phyloP scores from a whole-genome alignment of 2,113 vertebrate species.

The Zosterops japonicus region DNA sequence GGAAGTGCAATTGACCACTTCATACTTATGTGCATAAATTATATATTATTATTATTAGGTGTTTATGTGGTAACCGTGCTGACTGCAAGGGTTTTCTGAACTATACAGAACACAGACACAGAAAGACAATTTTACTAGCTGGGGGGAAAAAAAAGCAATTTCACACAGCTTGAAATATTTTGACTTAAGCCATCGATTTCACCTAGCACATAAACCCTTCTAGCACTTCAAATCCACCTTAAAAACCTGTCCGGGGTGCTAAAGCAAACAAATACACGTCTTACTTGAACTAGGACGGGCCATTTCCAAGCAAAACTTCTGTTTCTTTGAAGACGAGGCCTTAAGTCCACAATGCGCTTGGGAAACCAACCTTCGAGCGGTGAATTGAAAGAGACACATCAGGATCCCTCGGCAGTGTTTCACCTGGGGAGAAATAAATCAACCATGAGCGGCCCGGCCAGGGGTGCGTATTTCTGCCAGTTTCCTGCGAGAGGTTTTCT shows the following conservation, averaged over 20 bases:
- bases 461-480: not conserved
- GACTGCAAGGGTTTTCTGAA: not conserved
- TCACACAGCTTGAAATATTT: not conserved
- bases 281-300: slow-evolving; percentile 78
- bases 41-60: too few species aligned
- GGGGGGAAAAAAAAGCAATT: not conserved
- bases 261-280: not conserved
- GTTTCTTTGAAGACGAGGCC: slow-evolving; percentile 2
- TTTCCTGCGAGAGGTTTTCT: not conserved
- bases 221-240: not conserved
- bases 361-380: slow-evolving; percentile 34
- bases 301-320: slow-evolving; percentile 59
- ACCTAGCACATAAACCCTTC: fast-evolving
- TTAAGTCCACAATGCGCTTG: slow-evolving; percentile 28
- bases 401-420: not conserved
- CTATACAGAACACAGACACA: fast-evolving
- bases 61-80: not conserved
- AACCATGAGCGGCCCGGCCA: not conserved
- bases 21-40: not conserved
- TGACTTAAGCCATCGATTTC: not conserved
- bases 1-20: not conserved
- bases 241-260: not conserved
- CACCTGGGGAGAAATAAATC: not conserved
- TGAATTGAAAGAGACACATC: slow-evolving; percentile 62
- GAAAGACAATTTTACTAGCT: not conserved